Conservation (phyloP, 2,113 vertebrate species). For the Cyanoramphus novaezelandiae region DNA sequence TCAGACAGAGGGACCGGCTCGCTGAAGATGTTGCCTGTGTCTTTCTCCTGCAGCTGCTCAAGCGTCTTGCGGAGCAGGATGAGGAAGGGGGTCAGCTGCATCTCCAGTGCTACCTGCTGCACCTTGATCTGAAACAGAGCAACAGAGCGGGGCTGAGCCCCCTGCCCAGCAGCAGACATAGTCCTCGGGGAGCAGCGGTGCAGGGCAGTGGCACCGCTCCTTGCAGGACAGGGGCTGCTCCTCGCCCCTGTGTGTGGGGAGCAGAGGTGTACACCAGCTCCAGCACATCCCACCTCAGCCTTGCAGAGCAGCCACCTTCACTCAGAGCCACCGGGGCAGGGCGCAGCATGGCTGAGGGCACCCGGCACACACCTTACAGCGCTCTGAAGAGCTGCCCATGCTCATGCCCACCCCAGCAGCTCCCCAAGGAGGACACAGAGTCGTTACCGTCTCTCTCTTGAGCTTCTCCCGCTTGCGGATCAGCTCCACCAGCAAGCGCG, state of each 20-base stretch:
- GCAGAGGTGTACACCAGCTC: background rate
- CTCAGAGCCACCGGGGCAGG: background rate
- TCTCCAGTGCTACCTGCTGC: slow-evolving; percentile 94
- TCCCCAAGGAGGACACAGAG: background rate
- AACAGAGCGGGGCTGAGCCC: background rate
- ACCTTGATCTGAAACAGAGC: slow-evolving; percentile 90
- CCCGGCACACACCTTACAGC: background rate
- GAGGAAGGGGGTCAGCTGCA: slow-evolving; percentile 96
- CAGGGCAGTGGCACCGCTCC: background rate
- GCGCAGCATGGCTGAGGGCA: background rate
- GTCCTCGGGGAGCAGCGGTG: background rate
- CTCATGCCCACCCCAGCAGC: slow-evolving; percentile 24
- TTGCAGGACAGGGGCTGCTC: background rate
- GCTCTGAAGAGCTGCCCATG: background rate
- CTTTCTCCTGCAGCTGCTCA: slow-evolving; percentile 96
- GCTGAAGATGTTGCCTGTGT: slow-evolving; percentile 96
- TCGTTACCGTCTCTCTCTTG: slow-evolving; percentile 94
- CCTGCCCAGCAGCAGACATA: background rate
- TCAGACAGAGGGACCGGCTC: slow-evolving; percentile 96
- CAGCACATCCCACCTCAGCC: background rate
- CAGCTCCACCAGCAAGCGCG: slow-evolving; percentile 94
- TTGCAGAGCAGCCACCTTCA: slow-evolving; percentile 18
- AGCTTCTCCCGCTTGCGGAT: slow-evolving; percentile 98
- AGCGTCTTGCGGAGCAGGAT: slow-evolving; percentile 92
- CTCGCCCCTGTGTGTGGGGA: background rate